These are phyloP conservation scores for Plagiodera versicolora DNA, from an alignment of 2,888 invertebrate species.

Conservation along the genomic window DNA sequence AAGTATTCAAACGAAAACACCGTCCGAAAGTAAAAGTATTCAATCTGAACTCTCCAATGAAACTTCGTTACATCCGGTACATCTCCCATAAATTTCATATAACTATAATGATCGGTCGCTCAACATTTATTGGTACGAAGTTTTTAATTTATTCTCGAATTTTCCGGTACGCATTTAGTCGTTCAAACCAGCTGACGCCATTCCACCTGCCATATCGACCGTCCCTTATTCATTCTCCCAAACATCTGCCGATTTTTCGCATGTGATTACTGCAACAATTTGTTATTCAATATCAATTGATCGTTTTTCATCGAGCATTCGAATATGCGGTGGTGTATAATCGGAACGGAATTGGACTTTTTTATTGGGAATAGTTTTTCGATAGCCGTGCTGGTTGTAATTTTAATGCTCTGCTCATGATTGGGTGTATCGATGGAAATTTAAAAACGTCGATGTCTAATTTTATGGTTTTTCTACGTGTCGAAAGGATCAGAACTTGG, in stretches of 20 bases:
- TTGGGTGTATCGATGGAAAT: no score
- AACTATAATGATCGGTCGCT: slow-evolving; percentile 1
- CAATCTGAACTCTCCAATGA: no score
- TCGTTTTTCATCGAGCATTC: neutral
- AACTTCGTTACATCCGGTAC: neutral
- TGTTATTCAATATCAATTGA: neutral
- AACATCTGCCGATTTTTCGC: slow-evolving; percentile 16
- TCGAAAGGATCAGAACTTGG: no score
- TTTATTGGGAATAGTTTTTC: no score
- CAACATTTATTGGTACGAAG: slow-evolving; percentile 8
- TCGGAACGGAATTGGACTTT: no score
- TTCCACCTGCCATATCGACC: slow-evolving; percentile 31
- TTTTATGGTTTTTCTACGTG: no score
- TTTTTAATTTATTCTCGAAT: slow-evolving; percentile 24
- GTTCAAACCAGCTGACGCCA: slow-evolving; percentile 29
- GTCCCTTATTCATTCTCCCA: slow-evolving; percentile 19
- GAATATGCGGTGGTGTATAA: neutral
- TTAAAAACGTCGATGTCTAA: no score
- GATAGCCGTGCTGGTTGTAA: no score
- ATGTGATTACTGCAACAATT: neutral
- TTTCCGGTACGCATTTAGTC: slow-evolving; percentile 25
- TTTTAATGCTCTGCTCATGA: no score
- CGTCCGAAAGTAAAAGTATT: no score
- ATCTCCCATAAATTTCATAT: neutral
- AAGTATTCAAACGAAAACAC: no score